Percentiles rank a stretch among this genome's conserved stretches.
Conservation (phyloP, 2,888 invertebrate genomes). For the Chaitophorus viminalis region DNA sequence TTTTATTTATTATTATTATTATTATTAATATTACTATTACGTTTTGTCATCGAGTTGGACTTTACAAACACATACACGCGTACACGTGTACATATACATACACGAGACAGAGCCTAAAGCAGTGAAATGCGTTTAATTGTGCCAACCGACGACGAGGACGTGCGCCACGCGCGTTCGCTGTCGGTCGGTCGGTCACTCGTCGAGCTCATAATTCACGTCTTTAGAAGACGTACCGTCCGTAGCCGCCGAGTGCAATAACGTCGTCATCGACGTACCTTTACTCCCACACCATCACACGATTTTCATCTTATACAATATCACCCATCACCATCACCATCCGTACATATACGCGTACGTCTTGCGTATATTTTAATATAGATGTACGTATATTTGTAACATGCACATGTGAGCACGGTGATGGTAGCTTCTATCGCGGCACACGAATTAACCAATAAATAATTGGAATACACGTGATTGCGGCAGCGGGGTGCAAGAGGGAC, state of each 20-base stretch:
- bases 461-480: slow-evolving; percentile 25
- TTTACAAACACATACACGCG: neutral
- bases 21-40: neutral
- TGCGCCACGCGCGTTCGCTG: neutral
- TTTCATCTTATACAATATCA: neutral
- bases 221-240: neutral
- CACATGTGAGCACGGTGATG: neutral
- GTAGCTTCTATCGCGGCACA: slow-evolving; percentile 1
- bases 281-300: slow-evolving; percentile 40
- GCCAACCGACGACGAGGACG: neutral
- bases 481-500: neutral
- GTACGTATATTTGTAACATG: too few relatives aligned
- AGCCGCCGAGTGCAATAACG: neutral
- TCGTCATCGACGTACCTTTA: neutral
- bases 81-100: neutral
- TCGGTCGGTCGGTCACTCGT: slow-evolving; percentile 28
- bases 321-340: neutral
- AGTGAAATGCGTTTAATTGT: slow-evolving; percentile 19
- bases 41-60: slow-evolving; percentile 18
- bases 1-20: neutral
- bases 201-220: slow-evolving; percentile 46
- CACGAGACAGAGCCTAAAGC: slow-evolving; percentile 9
- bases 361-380: neutral
- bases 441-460: slow-evolving; percentile 43
- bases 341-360: neutral